Evolutionary conservation across 2,888 invertebrate genomes (phyloP).

Genomic region (Scaptomyza reducta): DNA sequence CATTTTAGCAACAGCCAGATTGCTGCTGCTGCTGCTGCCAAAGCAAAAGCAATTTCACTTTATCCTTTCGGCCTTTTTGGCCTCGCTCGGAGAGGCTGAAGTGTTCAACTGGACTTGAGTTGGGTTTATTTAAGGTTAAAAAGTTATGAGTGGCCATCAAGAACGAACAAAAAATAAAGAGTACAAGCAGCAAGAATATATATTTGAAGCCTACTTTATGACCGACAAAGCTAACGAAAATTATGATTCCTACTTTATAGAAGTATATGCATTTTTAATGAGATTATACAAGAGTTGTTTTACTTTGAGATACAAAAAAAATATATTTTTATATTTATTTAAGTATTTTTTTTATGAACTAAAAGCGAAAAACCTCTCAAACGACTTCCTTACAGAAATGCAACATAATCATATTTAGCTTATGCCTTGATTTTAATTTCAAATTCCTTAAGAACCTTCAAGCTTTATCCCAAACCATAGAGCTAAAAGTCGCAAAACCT

Average conservation of each 20-base stretch:
- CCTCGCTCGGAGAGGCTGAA: conserved; percentile 12
- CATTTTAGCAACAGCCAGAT: conserved; percentile 27
- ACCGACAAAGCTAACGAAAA: conserved; percentile 5
- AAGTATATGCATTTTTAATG: conserved; percentile 17
- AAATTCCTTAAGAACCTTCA: too few relatives aligned
- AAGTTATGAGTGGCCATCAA: conserved; percentile 31
- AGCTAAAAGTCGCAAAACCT: neutral
- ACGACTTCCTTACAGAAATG: too few relatives aligned
- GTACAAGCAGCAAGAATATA: conserved; percentile 8
- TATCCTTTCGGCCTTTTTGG: conserved; percentile 10
- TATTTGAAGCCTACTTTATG: conserved; percentile 25
- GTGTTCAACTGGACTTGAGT: conserved; percentile 37
- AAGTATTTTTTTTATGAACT: neutral
- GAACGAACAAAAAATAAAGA: neutral
- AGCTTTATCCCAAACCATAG: too few relatives aligned
- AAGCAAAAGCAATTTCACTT: conserved; percentile 19
- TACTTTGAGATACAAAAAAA: neutral
- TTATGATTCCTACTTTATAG: conserved; percentile 22
- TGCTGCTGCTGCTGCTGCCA: conserved; percentile 18
- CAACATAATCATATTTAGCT: too few relatives aligned
- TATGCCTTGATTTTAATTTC: too few relatives aligned
- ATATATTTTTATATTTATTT: neutral
- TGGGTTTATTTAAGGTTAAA: conserved; percentile 35
- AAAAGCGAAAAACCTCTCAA: too few relatives aligned
- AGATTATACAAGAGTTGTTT: conserved; percentile 1